Evolutionary conservation across 2,888 invertebrate genomes (phyloP).

Genomic region (Bedellia somnulentella): DNA sequence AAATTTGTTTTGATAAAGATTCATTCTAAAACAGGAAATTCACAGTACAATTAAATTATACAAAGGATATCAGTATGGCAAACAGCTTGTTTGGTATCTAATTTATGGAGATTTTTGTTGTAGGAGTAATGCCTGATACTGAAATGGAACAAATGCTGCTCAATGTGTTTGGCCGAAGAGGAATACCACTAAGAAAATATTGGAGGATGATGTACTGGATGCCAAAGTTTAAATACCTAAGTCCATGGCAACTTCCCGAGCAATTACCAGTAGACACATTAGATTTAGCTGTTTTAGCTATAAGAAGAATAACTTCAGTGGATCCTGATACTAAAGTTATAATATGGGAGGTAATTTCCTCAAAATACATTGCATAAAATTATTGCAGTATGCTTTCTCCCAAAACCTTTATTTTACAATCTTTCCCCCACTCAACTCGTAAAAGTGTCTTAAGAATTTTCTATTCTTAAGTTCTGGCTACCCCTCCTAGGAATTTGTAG

Average conservation of each 20-base stretch:
- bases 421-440: too few species aligned
- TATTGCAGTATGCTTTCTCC: too few species aligned
- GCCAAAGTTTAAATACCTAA: slow-evolving; percentile 91
- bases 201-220: slow-evolving; percentile 88
- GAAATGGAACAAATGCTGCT: slow-evolving; percentile 83
- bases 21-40: too few species aligned
- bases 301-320: slow-evolving; percentile 80
- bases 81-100: too few species aligned
- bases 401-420: too few species aligned
- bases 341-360: slow-evolving; percentile 60
- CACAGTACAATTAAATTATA: too few species aligned
- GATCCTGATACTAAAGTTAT: slow-evolving; percentile 72
- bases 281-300: slow-evolving; percentile 79
- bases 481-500: too few species aligned
- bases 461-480: too few species aligned
- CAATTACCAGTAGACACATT: slow-evolving; percentile 75
- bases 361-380: too few species aligned
- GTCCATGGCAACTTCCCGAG: slow-evolving; percentile 83
- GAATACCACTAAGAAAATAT: slow-evolving; percentile 71
- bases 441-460: too few species aligned
- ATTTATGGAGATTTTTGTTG: too few species aligned
- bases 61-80: too few species aligned
- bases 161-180: slow-evolving; percentile 81
- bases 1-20: background rate
- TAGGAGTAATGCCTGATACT: slow-evolving; percentile 87